Percentiles rank a stretch among this genome's conserved stretches.
Evolutionary conservation across 2,888 invertebrate species (phyloP).

Genomic region (Eupithecia exiguata): DNA sequence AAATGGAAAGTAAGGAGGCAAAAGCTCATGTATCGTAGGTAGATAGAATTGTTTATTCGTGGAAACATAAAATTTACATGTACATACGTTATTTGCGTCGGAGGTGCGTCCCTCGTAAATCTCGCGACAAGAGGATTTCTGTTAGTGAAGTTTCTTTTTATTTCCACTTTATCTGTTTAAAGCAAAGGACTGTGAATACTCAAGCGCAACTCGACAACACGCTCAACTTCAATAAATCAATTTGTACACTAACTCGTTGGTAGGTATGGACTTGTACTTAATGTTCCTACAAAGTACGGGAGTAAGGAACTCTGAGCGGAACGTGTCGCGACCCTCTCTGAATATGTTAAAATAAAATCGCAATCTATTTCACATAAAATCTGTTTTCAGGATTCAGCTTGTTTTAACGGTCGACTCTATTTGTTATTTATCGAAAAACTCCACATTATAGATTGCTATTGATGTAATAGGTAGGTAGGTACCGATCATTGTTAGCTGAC

Average conservation of each 20-base stretch:
- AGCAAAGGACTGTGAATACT: conserved; percentile 77
- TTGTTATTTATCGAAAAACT: not conserved
- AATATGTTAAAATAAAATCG: conserved; percentile 64
- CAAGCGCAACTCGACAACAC: conserved; percentile 76
- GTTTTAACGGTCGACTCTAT: conserved; percentile 3
- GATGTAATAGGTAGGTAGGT: too few species aligned
- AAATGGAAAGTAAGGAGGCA: conserved; percentile 24
- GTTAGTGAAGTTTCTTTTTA: conserved; percentile 83
- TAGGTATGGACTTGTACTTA: conserved; percentile 62
- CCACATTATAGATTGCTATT: too few species aligned
- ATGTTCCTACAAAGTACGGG: conserved; percentile 54
- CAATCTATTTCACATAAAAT: conserved; percentile 40
- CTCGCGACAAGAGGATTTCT: conserved; percentile 82
- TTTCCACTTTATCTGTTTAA: conserved; percentile 81
- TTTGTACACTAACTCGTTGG: conserved; percentile 74
- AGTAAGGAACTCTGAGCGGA: conserved; percentile 59
- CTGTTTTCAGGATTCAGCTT: conserved; percentile 8
- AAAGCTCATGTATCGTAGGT: conserved; percentile 40
- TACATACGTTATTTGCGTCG: conserved; percentile 74
- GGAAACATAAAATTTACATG: conserved; percentile 79
- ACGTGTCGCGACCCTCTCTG: conserved; percentile 70
- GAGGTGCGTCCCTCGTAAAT: conserved; percentile 82
- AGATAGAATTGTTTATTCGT: conserved; percentile 57
- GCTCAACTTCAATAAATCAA: conserved; percentile 84
- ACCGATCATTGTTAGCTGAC: too few species aligned